Evolutionary conservation across 2,797 vertebrate species (phyloP).

Genomic region (Acomys russatus): DNA sequence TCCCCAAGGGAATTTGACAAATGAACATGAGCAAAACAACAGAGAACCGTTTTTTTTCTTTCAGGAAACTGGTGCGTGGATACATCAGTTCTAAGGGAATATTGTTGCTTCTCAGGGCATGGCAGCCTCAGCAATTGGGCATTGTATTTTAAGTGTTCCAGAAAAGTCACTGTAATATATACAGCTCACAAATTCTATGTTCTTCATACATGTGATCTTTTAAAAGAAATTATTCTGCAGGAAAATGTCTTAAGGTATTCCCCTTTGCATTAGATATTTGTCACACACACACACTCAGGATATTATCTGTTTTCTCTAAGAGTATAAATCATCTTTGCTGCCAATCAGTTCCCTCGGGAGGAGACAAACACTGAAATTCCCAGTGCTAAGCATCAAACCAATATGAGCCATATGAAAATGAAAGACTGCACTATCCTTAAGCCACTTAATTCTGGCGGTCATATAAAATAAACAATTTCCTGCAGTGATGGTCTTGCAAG

Average conservation of each 20-base stretch:
- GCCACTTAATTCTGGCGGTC: background rate
- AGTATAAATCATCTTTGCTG: background rate
- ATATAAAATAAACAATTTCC: background rate
- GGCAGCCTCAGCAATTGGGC: background rate
- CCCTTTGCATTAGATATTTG: background rate
- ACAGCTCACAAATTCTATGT: background rate
- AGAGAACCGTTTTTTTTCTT: background rate
- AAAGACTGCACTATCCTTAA: background rate
- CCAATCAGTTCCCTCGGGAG: background rate
- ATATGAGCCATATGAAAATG: background rate
- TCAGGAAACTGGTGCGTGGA: background rate
- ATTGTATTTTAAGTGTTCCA: background rate
- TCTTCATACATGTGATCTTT: slow-evolving; percentile 25
- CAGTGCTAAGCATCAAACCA: background rate
- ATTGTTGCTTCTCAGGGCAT: background rate
- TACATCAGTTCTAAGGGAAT: background rate
- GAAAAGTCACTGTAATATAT: background rate
- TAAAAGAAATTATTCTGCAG: background rate
- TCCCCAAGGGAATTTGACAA: background rate
- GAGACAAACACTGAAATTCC: background rate
- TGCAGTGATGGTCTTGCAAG: background rate
- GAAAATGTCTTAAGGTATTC: background rate
- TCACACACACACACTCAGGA: too few relatives aligned
- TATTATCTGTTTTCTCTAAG: background rate
- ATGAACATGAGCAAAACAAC: background rate